Base-by-base conservation (phyloP, 2,888 invertebrate species). In the Apodemia mormo region DNA sequence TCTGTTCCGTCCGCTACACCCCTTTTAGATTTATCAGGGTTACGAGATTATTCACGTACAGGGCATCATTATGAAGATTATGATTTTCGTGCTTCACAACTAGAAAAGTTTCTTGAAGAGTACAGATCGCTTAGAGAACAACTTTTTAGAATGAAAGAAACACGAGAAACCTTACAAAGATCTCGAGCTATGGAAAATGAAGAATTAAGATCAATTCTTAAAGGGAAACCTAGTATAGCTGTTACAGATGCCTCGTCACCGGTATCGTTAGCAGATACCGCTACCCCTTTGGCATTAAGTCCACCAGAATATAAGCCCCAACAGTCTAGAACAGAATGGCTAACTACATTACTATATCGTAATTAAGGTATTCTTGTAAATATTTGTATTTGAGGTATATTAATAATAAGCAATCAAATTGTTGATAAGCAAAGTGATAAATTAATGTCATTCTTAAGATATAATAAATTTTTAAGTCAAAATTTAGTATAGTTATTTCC, bases 61-160 rank as follows among this genome's bases (percentile, higher is more conserved):
- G 88, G 87, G 37, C 90, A 87, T 71, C 90, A 94, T 1, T 84
- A 91, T 72, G 94, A 94, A 72, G 94, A 95, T 65, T 96, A 96
- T 84, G 96, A 97, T 81, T 96, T 96, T 80, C 96, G 96, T 82
- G 96, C 97, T 0, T 96, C 96, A 22, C 96, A 97, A 82, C 87
- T 97, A 74, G 97, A 97, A 80, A 94, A 95, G 70, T 97, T 97
- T 84, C 94, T 97, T 65, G 96, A 97, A 80, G 97, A 97, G 82
- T 97, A 97, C 81, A 94, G 96, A 76, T 95, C 94, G 78, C 92
- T 97, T 71, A 96, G 97, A 82, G 96, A 96, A 81, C 96, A 97
- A 84, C 89, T 97, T 74, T 96, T 96, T 71, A 95, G 95, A 83
- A 96, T 97, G 96, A 97, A 96, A 80, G 96, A 96, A 80, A 96